Percentiles rank a stretch among this genome's conserved stretches.
Evolutionary conservation across 1,140 invertebrate species (phyloP).

Genomic region (Macrosteles quadrilineatus): DNA sequence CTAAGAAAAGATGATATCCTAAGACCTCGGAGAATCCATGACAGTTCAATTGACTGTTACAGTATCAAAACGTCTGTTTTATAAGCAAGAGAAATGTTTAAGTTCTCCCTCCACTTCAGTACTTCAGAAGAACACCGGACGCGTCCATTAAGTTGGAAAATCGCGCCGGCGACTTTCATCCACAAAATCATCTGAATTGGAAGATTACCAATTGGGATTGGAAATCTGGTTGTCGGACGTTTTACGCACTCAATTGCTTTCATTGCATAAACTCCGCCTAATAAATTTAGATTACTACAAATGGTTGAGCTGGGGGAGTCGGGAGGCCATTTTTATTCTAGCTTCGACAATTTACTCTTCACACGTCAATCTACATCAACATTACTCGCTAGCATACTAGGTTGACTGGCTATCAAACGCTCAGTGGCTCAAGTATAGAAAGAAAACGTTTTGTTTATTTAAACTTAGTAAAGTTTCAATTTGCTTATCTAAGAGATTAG

Average conservation of each 20-base stretch:
- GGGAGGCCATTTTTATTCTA: slow-evolving; percentile 35
- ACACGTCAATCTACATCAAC: slow-evolving; percentile 37
- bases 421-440: no score
- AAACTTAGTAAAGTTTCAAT: no score
- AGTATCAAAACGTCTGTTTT: no score
- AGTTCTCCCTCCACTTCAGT: no score
- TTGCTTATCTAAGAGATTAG: no score
- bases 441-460: no score
- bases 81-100: no score
- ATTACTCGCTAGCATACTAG: no score
- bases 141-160: slow-evolving; percentile 32
- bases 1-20: no score
- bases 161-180: slow-evolving; percentile 24
- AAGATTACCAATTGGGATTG: slow-evolving; percentile 42
- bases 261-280: slow-evolving; percentile 43
- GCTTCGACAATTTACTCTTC: slow-evolving; percentile 32
- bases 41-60: no score
- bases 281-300: slow-evolving; percentile 45
- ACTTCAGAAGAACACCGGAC: slow-evolving; percentile 12
- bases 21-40: no score
- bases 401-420: not conserved
- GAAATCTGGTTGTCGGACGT: slow-evolving; percentile 27
- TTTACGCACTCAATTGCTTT: slow-evolving; percentile 40
- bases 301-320: slow-evolving; percentile 32
- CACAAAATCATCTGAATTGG: slow-evolving; percentile 37